A percentile compares a stretch with the other conserved stretches of the same genome.
Conservation (phyloP, 1,140 invertebrate genomes). For the Dermatophagoides farinae region DNA sequence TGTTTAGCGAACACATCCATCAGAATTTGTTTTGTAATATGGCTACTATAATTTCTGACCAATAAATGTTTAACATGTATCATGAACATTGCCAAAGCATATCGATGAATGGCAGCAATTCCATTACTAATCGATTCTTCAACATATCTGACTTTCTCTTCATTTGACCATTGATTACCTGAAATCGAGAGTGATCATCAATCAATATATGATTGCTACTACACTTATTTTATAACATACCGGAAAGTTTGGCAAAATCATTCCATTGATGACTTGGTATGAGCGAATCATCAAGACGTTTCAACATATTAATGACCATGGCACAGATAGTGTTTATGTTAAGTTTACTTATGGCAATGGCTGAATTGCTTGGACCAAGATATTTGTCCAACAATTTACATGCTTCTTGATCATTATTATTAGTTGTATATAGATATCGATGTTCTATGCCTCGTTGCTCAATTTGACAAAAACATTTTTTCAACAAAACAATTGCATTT, state of each 20-base stretch:
- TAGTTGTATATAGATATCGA: background rate
- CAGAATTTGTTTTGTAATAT: background rate
- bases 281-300: background rate
- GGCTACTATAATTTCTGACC: background rate
- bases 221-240: no score
- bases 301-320: background rate
- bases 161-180: background rate
- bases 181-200: no score
- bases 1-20: background rate
- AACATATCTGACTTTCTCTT: background rate
- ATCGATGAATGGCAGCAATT: background rate
- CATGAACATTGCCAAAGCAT: background rate
- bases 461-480: background rate
- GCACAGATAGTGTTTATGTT: background rate
- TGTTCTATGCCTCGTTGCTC: background rate
- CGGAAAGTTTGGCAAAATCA: background rate
- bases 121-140: background rate
- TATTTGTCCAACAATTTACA: background rate
- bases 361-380: background rate
- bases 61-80: background rate
- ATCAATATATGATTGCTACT: no score
- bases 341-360: background rate
- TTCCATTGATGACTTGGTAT: background rate
- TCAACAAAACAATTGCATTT: background rate
- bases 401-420: background rate